These are phyloP conservation scores for Turritopsis dohrnii DNA, from an alignment of 30 jellyfish, hydroid and myxozoan genomes.

Conservation along the genomic window DNA sequence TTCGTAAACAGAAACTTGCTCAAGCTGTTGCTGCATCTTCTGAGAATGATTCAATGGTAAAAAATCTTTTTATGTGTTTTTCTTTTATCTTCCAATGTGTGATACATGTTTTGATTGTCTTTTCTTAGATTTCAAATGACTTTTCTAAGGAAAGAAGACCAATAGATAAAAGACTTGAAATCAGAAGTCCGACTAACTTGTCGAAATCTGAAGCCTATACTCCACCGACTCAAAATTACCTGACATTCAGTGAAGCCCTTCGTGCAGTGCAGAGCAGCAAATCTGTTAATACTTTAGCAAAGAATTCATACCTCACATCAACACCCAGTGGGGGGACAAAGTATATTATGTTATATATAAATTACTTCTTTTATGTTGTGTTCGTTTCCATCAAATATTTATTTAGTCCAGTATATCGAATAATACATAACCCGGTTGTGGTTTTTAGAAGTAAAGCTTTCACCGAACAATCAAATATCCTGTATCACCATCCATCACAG, in stretches of 20 bases:
- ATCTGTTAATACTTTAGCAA: background rate
- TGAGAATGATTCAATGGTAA: constrained; percentile 24
- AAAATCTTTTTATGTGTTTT: background rate
- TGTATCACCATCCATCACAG: background rate
- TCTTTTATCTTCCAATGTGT: background rate
- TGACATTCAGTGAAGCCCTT: constrained; percentile 92
- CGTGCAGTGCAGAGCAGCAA: constrained; percentile 51
- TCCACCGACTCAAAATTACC: constrained; percentile 58
- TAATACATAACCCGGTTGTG: too few species aligned
- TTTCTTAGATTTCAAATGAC: background rate
- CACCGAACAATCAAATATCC: background rate
- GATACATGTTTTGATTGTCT: background rate
- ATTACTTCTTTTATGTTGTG: background rate
- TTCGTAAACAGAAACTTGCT: constrained; percentile 59
- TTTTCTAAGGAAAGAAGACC: background rate
- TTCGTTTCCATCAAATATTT: background rate
- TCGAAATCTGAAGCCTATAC: constrained; percentile 8
- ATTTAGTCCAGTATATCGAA: too few species aligned
- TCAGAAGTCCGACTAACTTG: background rate
- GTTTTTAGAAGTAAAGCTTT: background rate
- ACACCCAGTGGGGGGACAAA: background rate
- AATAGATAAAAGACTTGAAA: background rate
- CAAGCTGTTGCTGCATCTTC: constrained; percentile 51
- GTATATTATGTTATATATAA: too few species aligned
- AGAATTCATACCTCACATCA: background rate